Percentiles rank a stretch among this genome's conserved stretches.
Evolutionary conservation across 2,797 vertebrate species (phyloP).

Genomic region (Poeciliopsis infans): DNA sequence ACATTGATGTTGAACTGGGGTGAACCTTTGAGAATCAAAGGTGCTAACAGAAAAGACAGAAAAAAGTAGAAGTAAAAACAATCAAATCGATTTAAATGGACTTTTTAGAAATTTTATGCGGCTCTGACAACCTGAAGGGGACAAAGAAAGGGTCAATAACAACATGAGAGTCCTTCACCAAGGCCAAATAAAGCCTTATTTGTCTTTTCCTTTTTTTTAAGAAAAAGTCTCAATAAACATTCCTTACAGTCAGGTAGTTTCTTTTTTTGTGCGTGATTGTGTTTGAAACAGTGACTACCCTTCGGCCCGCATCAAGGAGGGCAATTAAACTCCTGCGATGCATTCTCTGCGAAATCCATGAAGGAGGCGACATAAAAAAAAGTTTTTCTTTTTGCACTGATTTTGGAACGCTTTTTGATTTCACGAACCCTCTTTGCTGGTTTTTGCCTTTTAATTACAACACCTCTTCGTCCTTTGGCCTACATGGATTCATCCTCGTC

Average conservation of each 20-base stretch:
- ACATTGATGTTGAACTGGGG: background rate
- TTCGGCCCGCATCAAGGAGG: background rate
- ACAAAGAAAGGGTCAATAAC: constrained; percentile 11
- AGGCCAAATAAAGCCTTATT: background rate
- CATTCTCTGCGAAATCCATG: background rate
- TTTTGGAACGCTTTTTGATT: constrained; percentile 11
- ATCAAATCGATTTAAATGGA: background rate
- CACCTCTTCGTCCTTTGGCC: background rate
- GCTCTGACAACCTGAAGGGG: constrained; percentile 8
- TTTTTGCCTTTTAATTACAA: background rate
- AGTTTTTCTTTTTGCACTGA: background rate
- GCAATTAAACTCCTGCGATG: background rate
- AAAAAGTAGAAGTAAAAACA: constrained; percentile 5
- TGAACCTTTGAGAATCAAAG: background rate
- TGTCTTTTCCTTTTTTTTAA: background rate
- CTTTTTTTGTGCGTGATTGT: constrained; percentile 1
- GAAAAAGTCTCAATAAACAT: background rate
- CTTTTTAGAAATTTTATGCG: background rate
- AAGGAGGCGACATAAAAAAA: background rate
- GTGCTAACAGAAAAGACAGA: background rate
- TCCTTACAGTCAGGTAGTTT: background rate
- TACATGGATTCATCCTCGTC: constrained; percentile 64
- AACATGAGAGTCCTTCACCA: background rate
- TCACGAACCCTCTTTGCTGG: constrained; percentile 6
- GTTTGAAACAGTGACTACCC: background rate